phyloP scores from a whole-genome alignment of 2,113 vertebrate genomes.

The Dendropsophus ebraccatus region DNA sequence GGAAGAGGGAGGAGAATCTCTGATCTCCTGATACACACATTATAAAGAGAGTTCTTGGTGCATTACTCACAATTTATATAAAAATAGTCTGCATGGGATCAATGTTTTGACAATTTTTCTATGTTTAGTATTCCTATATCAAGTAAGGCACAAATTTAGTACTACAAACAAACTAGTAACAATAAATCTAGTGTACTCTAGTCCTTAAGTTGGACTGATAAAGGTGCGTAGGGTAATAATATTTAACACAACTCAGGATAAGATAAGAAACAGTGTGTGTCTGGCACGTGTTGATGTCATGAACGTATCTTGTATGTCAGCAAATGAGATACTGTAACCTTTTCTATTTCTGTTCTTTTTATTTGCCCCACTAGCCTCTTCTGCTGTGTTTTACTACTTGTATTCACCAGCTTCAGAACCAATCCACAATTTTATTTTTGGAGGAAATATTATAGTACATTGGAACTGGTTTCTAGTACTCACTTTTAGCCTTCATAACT shows the following conservation, averaged over 20 bases:
- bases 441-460: not conserved
- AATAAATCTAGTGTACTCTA: constrained; percentile 6
- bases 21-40: too few species aligned
- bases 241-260: constrained; percentile 7
- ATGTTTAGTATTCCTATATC: not conserved
- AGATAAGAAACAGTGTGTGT: constrained; percentile 37
- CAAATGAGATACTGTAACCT: too few species aligned
- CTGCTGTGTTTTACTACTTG: too few species aligned
- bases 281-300: constrained; percentile 37
- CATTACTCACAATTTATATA: too few species aligned
- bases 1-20: too few species aligned
- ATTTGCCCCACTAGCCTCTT: not conserved
- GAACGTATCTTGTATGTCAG: constrained; percentile 2
- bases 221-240: not conserved
- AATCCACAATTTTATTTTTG: not conserved
- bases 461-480: not conserved
- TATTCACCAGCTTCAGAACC: too few species aligned
- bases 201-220: constrained; percentile 13
- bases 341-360: not conserved
- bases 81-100: too few species aligned
- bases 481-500: not conserved
- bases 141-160: not conserved
- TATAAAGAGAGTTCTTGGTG: too few species aligned
- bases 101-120: too few species aligned
- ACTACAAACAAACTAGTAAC: not conserved